phyloP scores from a whole-genome alignment of 2,797 vertebrate species.

The Diceros bicornis region DNA sequence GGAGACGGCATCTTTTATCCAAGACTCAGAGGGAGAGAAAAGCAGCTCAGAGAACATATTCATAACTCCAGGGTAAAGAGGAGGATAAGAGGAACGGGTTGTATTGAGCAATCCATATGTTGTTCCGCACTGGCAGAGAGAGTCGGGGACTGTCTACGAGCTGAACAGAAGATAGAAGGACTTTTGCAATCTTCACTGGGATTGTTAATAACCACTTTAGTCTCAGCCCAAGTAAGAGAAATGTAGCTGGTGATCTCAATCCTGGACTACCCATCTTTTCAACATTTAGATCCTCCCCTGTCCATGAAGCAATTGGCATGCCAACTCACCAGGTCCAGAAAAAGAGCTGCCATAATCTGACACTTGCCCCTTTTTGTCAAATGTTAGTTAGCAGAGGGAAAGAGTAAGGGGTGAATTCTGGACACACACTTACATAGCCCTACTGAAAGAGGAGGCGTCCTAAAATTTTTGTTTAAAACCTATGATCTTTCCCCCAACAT shows the following conservation, averaged over 20 bases:
- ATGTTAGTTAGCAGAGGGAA: neutral
- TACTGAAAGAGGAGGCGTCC: neutral
- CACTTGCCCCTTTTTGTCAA: neutral
- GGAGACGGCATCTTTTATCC: neutral
- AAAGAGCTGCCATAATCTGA: neutral
- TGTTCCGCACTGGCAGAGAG: neutral
- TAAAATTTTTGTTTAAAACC: conserved; percentile 54
- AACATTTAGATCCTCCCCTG: neutral
- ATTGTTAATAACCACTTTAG: conserved; percentile 11
- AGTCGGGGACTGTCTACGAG: neutral
- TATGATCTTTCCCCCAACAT: neutral
- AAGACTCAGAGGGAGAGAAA: neutral
- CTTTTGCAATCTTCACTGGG: neutral
- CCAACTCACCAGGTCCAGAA: neutral
- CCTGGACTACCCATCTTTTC: conserved; percentile 8
- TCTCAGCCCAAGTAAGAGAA: conserved; percentile 34
- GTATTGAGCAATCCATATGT: neutral
- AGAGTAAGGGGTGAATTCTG: neutral
- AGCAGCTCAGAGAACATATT: neutral
- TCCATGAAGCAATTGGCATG: neutral
- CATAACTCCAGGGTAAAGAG: neutral
- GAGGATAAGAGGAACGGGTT: neutral
- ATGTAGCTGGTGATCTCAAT: conserved; percentile 26
- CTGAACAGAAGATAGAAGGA: neutral
- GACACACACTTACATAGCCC: neutral